Evolutionary conservation across 2,888 invertebrate genomes (phyloP), one percentile per base, ranked within the genome.

Genomic region (Lycophotia porphyrea): DNA sequence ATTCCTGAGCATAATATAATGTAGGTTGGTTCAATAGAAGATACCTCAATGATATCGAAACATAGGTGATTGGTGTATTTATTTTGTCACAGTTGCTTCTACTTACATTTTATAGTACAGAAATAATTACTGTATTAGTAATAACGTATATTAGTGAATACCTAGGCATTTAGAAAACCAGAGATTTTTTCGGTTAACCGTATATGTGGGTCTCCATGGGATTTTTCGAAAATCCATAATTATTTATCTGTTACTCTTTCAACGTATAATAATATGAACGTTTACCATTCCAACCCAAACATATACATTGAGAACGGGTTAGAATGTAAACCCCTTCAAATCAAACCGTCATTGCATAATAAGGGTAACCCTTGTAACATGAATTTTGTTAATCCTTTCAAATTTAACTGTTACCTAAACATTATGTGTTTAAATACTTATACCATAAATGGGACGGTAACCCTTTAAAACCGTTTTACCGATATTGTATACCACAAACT

Each of bases 1-100:
- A 77, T 80, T 60, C 47, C 39, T 52, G 5, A 49, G 55, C 4
- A 70, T 60, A 68, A 70, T 60, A 68, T 58, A 60, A 80, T 60
- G 55, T 77, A 67, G 66, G 66, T 76, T 69, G 66, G 52, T 76
- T 47, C 31, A 64, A 64, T 34, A 58, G 2, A 58, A 58, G 81
- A 81, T 75, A 74, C 8, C 34, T 24, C 52, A 42, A 58, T 49
- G 47, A 42, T 49, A 72, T 27, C 15, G 18, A 34, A 64, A 47
- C 36, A 21, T 36, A 24, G 27, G 13, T 31, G 77, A 42, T 36
- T 36, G 44, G 15, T 31, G 42, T 60, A 60, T 80, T 68, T 70
- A 70, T 49, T 58, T 60, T 42, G 70, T n/a, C 36, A 63, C 44
- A 52, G 31, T 68, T 68, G 21, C 36, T 21, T 18, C 18, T 27